Percentiles rank a stretch among this genome's conserved stretches.
phyloP scores from a whole-genome alignment of 64 coral and sea anemone species.

The Montipora sp. region DNA sequence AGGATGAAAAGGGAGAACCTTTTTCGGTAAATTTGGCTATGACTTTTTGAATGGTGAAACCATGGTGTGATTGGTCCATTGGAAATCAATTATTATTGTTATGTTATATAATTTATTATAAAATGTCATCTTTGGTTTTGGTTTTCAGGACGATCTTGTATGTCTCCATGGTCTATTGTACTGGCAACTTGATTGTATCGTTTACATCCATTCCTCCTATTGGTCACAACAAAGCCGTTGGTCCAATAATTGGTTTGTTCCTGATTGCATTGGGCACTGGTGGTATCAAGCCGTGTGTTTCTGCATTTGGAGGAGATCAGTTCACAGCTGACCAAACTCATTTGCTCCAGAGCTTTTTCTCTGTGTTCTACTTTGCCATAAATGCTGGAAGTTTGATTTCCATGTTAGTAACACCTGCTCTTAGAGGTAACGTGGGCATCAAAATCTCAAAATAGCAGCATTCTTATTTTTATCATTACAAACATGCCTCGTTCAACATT shows the following conservation, averaged over 20 bases:
- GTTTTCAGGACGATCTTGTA: constrained; percentile 88
- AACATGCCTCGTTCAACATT: too few relatives aligned
- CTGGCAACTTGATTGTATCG: constrained; percentile 87
- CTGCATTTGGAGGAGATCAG: constrained; percentile 96
- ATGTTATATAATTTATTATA: too few relatives aligned
- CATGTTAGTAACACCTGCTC: constrained; percentile 88
- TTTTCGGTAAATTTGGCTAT: too few relatives aligned
- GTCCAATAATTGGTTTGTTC: constrained; percentile 86
- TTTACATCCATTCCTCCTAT: constrained; percentile 80
- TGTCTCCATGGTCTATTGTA: constrained; percentile 83
- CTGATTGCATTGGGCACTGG: constrained; percentile 95
- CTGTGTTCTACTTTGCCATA: constrained; percentile 96
- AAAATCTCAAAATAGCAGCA: background rate
- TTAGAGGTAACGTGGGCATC: constrained; percentile 74
- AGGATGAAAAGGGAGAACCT: too few relatives aligned
- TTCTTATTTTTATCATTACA: too few relatives aligned
- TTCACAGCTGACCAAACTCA: constrained; percentile 83
- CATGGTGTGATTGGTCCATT: too few relatives aligned
- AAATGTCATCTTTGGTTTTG: background rate
- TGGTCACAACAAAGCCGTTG: constrained; percentile 67
- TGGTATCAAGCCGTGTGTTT: constrained; percentile 95
- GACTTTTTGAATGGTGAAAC: too few relatives aligned
- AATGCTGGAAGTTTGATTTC: constrained; percentile 95
- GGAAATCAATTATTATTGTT: background rate
- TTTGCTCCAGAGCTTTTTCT: constrained; percentile 92